Percentiles rank a stretch among this genome's conserved stretches.
phyloP scores from a whole-genome alignment of 1,140 invertebrate genomes.

The Temnothorax longispinosus region DNA sequence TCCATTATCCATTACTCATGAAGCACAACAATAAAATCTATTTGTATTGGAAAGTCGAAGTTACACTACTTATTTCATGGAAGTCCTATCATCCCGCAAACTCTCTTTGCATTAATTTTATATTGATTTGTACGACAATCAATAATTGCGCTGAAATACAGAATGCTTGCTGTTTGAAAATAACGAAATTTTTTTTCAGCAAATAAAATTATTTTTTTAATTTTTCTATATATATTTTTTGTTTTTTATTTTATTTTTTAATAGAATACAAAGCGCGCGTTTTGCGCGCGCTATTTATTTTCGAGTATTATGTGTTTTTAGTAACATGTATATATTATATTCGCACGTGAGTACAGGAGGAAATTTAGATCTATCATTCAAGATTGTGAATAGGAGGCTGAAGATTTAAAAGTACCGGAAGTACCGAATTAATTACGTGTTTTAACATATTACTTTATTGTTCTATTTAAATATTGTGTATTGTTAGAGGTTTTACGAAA shows the following conservation, averaged over 20 bases:
- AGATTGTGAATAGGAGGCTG: no score
- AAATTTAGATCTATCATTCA: no score
- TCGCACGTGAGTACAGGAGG: no score
- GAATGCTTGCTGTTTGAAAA: not conserved
- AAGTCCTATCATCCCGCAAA: not conserved
- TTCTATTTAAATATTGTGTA: no score
- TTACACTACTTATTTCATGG: slow-evolving; percentile 63
- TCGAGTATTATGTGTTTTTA: no score
- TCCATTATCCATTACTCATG: slow-evolving; percentile 68
- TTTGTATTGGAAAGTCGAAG: slow-evolving; percentile 67
- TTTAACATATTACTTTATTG: no score
- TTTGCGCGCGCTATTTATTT: no score
- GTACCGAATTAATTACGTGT: no score
- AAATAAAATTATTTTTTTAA: not conserved
- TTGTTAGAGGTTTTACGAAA: no score
- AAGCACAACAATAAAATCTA: slow-evolving; percentile 68
- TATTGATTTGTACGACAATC: not conserved
- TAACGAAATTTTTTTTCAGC: not conserved
- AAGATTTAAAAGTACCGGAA: no score
- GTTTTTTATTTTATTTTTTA: not conserved
- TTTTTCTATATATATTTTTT: not conserved
- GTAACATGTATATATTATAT: no score
- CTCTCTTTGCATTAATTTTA: not conserved
- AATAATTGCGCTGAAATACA: not conserved
- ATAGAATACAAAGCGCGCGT: no score